Evolutionary conservation across 2,888 invertebrate species (phyloP), one percentile per base, ranked within the genome.

Genomic region (Drosophila prostipennis): DNA sequence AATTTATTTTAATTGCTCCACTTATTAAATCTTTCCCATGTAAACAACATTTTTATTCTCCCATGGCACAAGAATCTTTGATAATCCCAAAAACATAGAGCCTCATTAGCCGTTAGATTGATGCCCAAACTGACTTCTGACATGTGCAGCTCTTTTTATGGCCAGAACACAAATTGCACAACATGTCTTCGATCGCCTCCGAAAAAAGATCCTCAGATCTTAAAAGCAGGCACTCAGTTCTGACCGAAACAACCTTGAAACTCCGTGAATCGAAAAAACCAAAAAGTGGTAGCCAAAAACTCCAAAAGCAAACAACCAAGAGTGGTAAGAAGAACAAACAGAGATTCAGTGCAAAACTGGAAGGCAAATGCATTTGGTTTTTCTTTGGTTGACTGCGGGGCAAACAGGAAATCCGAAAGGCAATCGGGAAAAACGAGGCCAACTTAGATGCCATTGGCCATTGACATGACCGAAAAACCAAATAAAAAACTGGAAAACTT

Each of bases 371-470:
- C 54, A 48, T 48, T 65, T 46, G 11, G 65, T 34, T 39, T 63
- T 61, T 61, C 36, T 34, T 37, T 16, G 48, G 7, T n/a, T 46
- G 32, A 32, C 39, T 51, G 36, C 19, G 51, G 43, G 61, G 45
- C 43, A 49, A 45, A 63, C 81, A 82, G 81, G 81, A 81, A 81
- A 82, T 74, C 63, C 80, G 74, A 71, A 65, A 83, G 78, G 69
- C 71, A 57, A 63, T 64, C 63, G 55, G 39, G 39, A 13, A 46
- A 83, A 83, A 83, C 80, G 84, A 73, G 81, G 84, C 60, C 83
- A 71, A 40, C 56, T 78, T 55, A 39, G 70, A 55, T 85, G 86
- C 81, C 86, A 82, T 76, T 78, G 85, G 81, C 80, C 83, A 79
- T 82, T 78, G 81, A 78, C 74, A 78, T 74, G 56, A 70, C 68